Base-by-base conservation (phyloP, 2,797 vertebrate species). In the Phataginus tricuspis region DNA sequence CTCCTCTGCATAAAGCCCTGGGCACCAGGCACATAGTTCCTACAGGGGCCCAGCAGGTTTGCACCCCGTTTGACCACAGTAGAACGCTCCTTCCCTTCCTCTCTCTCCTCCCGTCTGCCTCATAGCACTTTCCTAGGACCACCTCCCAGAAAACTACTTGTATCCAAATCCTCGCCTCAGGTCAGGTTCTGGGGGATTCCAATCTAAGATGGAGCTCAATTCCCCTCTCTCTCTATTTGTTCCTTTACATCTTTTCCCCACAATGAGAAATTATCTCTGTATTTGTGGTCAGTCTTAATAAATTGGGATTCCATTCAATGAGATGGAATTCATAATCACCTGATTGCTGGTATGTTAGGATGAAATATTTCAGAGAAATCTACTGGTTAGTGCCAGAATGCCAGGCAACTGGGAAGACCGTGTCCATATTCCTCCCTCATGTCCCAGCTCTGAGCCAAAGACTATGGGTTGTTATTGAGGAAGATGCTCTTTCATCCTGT, bases 401-500 rank as follows among this genome's bases (percentile, higher is more conserved):
- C 10, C 16, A 82, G 83, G 34, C 15, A 55, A 19, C 31, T 90
- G 21, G 59, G 61, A 68, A 69, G 34, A 84, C 1, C 1, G 10
- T 7, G 2, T 11, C 42, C 37, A 9, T 51, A 45, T 23, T 63
- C 49, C 1, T 42, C 21, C 37, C 16, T 37, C 6, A 7, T 72
- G 74, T 29, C 34, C 61, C 9, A 5, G 34, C 10, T 49, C 66
- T 21, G 29, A 80, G 45, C n/a, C 23, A 68, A 25, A 82, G 1
- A 49, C n/a, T 59, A 13, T 83, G 49, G 68, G 53, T 45, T 59
- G 34, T 39, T 66, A 29, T 42, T 53, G 42, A 63, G 23, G 23
- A 92, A 78, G 4, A 92, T 39, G 31, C 1, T 27, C 91, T 96
- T 95, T 92, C n/a, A 87, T 59, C 23, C 31, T 79, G 42, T 68